Evolutionary conservation across 2,888 invertebrate species (phyloP), one percentile per base, ranked within the genome.

Genomic region (Sialis lutaria): DNA sequence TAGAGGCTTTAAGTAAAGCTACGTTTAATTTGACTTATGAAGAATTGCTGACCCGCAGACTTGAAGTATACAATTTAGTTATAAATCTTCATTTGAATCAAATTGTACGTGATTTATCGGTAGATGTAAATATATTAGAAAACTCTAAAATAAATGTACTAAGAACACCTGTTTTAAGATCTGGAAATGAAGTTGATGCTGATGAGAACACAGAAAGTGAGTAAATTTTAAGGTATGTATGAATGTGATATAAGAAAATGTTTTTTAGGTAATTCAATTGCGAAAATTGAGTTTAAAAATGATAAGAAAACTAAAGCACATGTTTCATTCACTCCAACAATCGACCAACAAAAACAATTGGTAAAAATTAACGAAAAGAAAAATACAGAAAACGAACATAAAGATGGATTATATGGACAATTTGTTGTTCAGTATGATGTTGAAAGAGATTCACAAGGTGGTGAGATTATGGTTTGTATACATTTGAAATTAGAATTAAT

Each of bases 11-110:
- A 47, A 70, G 71, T 10, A 73, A 72, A 50, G 79, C 77, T 0
- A 65, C 69, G 1, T 86, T 87, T 61, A 78, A 78, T 56, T 61
- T 83, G 51, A 79, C 74, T 1, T 87, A 87, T 60, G 81, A 85
- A 58, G 81, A 85, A 61, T 56, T 85, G 39, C 61, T 85, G 43
- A 63, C 69, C 12, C 68, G 82, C 4, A 70, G 73, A 47, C 70
- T 76, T 50, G 76, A 77, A 6, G 69, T 72, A 7, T 85, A 84
- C 64, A 77, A 82, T 56, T 73, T 79, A 53, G 73, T 75, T 8
- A 68, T 83, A 48, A 79, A 82, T 59, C 64, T 83, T 45, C 76
- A 79, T 58, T 81, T 82, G 0, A 77, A 80, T 32, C 73, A 76
- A 52, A 58, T 75, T 5, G 78, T 83, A 10, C 72, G 74, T 44